Conservation (phyloP, 1,140 invertebrate genomes). For the silkworm (Bombyx mori) region DNA sequence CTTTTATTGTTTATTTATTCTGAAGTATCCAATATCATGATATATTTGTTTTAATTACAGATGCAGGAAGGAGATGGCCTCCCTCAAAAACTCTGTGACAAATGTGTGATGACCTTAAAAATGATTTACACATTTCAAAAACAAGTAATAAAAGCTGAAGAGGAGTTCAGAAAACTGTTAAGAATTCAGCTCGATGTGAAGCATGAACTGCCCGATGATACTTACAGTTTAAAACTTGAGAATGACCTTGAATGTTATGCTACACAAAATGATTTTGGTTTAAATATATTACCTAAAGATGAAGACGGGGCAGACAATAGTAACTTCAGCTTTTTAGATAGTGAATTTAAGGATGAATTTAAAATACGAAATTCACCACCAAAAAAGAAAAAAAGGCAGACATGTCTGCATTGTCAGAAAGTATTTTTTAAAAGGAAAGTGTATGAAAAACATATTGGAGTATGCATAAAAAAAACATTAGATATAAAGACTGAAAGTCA, state of each 20-base stretch:
- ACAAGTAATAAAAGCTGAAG: constrained; percentile 40
- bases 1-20: too few relatives aligned
- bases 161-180: constrained; percentile 37
- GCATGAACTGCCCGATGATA: constrained; percentile 18
- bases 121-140: constrained; percentile 44
- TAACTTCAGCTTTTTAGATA: too few relatives aligned
- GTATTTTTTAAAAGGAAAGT: too few relatives aligned
- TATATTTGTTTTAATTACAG: constrained; percentile 28
- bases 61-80: constrained; percentile 52
- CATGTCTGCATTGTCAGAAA: too few relatives aligned
- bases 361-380: too few relatives aligned
- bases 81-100: constrained; percentile 55
- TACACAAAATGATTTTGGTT: constrained; percentile 22
- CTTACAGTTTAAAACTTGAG: constrained; percentile 22
- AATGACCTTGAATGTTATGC: constrained; percentile 24
- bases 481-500: too few relatives aligned
- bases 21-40: too few relatives aligned
- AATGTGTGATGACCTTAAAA: constrained; percentile 46
- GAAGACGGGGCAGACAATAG: constrained; percentile 7
- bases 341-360: too few relatives aligned
- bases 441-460: constrained; percentile 17
- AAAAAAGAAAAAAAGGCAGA: too few relatives aligned
- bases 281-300: constrained; percentile 19
- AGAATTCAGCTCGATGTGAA: constrained; percentile 22
- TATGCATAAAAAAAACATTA: constrained; percentile 9